Conservation (phyloP, 2,113 vertebrate genomes). For the Cepphus grylle region DNA sequence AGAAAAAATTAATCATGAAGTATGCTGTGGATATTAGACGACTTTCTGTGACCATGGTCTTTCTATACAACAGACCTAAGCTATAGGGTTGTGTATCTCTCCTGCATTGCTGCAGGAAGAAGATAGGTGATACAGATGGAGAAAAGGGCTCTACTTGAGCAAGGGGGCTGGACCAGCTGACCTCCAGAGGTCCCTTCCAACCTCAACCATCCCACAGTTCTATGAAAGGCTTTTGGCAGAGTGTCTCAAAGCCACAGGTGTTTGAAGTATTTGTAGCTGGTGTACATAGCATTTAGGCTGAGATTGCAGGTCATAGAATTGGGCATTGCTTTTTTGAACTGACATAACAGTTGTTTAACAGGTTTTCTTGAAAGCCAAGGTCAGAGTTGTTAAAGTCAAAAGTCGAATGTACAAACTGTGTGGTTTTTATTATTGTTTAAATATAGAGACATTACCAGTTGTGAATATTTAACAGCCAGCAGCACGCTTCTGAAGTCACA, state of each 20-base stretch:
- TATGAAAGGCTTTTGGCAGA: background rate
- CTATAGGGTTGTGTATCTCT: background rate
- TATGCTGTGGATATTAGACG: background rate
- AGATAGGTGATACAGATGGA: background rate
- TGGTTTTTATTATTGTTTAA: background rate
- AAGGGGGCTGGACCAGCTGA: background rate
- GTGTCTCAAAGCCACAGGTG: background rate
- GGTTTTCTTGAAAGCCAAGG: constrained; percentile 3
- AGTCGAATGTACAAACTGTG: background rate
- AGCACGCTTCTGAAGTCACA: background rate
- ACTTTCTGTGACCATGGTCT: background rate
- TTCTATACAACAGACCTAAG: background rate
- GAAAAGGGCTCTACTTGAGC: background rate
- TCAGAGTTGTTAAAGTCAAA: background rate
- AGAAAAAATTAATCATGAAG: background rate
- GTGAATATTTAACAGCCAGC: background rate
- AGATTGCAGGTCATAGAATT: background rate
- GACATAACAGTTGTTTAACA: background rate
- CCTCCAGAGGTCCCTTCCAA: background rate
- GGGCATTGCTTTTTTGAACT: background rate
- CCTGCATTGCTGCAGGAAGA: background rate
- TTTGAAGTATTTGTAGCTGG: background rate
- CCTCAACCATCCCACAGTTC: background rate
- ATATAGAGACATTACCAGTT: background rate
- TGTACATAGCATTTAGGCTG: background rate